Conservation (phyloP, 2,113 vertebrate species). For the Herpetotheres cachinnans region DNA sequence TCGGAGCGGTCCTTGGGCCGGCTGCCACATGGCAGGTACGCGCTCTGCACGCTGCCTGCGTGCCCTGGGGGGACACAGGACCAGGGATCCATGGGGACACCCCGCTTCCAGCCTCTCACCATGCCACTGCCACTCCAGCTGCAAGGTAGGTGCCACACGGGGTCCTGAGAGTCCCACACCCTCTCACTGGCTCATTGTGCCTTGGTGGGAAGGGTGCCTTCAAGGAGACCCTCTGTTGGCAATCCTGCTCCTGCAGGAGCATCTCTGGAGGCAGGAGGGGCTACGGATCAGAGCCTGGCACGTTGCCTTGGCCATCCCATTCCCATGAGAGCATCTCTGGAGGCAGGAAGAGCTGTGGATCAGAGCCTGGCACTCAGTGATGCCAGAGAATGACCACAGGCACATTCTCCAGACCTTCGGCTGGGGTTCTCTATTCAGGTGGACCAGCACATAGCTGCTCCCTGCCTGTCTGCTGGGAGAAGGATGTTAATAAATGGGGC, state of each 20-base stretch:
- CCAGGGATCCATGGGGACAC: rapidly evolving
- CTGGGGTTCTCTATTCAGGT: neutral
- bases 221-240: rapidly evolving
- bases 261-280: neutral
- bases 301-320: rapidly evolving
- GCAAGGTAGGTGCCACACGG: rapidly evolving
- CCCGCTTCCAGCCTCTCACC: neutral
- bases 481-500: neutral
- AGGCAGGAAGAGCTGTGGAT: neutral
- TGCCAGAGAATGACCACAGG: rapidly evolving
- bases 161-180: rapidly evolving
- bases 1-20: neutral
- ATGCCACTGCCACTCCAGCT: rapidly evolving
- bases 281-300: neutral
- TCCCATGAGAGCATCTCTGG: neutral
- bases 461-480: neutral
- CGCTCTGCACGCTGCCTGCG: rapidly evolving
- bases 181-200: rapidly evolving
- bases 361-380: neutral
- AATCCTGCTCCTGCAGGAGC: rapidly evolving
- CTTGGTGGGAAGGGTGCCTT: rapidly evolving
- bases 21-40: conserved; percentile 9
- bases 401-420: rapidly evolving
- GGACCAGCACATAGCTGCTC: rapidly evolving
- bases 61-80: rapidly evolving